Evolutionary conservation across 1,140 invertebrate species (phyloP).

Genomic region (Platyura marginata): DNA sequence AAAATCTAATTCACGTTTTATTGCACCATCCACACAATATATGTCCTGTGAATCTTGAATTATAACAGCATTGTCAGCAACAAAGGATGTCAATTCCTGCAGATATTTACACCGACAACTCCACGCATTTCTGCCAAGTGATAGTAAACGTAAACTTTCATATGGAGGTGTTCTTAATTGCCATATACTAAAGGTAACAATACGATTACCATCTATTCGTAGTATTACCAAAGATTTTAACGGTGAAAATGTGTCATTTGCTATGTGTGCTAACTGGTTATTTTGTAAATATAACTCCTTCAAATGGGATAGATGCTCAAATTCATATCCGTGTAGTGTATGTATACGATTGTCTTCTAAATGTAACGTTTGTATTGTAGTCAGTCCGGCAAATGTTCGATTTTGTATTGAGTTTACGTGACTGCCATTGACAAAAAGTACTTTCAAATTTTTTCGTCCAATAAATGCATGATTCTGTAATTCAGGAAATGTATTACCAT

Average conservation of each 20-base stretch:
- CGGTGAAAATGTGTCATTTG: conserved; percentile 60
- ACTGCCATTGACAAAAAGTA: conserved; percentile 71
- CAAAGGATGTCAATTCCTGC: conserved; percentile 66
- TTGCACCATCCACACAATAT: conserved; percentile 46
- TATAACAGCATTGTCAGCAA: conserved; percentile 61
- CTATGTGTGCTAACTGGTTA: conserved; percentile 59
- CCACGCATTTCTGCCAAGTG: conserved; percentile 67
- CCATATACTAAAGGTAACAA: conserved; percentile 70
- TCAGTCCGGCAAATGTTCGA: conserved; percentile 77
- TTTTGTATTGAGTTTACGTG: conserved; percentile 75
- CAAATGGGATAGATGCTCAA: conserved; percentile 62
- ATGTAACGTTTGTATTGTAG: conserved; percentile 61
- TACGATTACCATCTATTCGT: conserved; percentile 63
- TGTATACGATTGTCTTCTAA: conserved; percentile 68
- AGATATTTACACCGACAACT: conserved; percentile 79
- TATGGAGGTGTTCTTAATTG: conserved; percentile 35
- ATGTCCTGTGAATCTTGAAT: conserved; percentile 57
- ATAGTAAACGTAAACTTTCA: conserved; percentile 44
- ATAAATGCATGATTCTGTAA: conserved; percentile 81
- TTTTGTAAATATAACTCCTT: conserved; percentile 75
- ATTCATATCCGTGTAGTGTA: conserved; percentile 72
- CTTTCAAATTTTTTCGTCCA: conserved; percentile 72
- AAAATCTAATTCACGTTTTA: conserved; percentile 51
- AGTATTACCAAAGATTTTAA: conserved; percentile 62
- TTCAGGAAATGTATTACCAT: conserved; percentile 71